Evolutionary conservation across 1,140 invertebrate genomes (phyloP), one percentile per base, ranked within the genome.

Genomic region (Choristoneura fumiferana): DNA sequence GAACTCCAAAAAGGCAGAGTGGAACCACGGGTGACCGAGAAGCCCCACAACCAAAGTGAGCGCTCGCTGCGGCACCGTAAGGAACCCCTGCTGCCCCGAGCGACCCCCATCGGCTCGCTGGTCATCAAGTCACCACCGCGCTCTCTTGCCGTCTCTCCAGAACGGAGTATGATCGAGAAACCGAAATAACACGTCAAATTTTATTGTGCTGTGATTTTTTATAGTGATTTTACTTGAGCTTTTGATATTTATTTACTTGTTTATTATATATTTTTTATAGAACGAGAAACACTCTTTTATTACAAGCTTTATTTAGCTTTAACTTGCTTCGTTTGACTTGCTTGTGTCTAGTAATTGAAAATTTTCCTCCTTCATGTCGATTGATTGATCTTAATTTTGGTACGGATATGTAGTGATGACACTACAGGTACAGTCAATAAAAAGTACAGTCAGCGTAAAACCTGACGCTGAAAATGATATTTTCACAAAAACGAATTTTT

Each of bases 1-100:
- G 81, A 84, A 17, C 54, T 86, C 4, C 81, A 84, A 54, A 73
- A 71, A 5, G 76, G 77, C 0, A 62, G 76, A 1, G 6, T 38
- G 0, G 15, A 36, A n/a, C n/a, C 15, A 1, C 14, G 36, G n/a
- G 18, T 56, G 9, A 40, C 37, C 6, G 54, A 56, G 15, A 56
- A 56, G 54, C 15, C 15, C 33, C 5, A 12, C 10, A 17, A 10
- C 18, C 40, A 8, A 35, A 4, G 14, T 17, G 1, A 10, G 12
- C 36, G 8, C 0, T 72, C 73, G 3, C 37, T 85, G 3, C 62
- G 79, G 1, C 69, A 62, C n/a, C 66, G 82, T n/a, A 82, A 80
- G 39, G 84, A 82, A 45, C 77, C 81, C 1, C 61, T 65, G 4
- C 63, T 87, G 12, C 80, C 76, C 0, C 69, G 53, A 38, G 66